Percentiles rank a stretch among this genome's conserved stretches.
These are phyloP conservation scores for Phania funesta DNA, from an alignment of 2,888 invertebrate species.

Conservation along the genomic window DNA sequence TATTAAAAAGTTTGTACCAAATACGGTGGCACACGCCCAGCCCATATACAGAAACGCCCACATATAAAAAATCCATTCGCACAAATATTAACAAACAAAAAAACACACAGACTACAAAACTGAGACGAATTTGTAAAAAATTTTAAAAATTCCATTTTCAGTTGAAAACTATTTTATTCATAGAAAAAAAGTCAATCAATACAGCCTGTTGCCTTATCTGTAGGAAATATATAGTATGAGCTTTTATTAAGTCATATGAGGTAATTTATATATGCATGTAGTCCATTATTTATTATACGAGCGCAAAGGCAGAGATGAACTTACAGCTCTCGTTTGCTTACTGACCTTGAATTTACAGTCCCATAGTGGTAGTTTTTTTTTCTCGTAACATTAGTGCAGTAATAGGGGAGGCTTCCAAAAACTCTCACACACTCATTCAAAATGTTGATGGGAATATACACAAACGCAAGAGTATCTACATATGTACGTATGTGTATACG, in stretches of 20 bases:
- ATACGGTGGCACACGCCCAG: slow-evolving; percentile 48
- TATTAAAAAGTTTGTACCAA: slow-evolving; percentile 33
- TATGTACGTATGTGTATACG: neutral
- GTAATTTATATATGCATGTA: slow-evolving; percentile 7
- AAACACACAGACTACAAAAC: neutral
- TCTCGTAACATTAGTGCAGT: neutral
- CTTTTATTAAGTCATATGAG: slow-evolving; percentile 6
- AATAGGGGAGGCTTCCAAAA: slow-evolving; percentile 12
- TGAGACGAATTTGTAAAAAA: slow-evolving; percentile 5
- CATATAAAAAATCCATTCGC: neutral
- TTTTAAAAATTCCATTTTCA: slow-evolving; percentile 15
- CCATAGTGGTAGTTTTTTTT: slow-evolving; percentile 1
- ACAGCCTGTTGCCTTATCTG: slow-evolving; percentile 59
- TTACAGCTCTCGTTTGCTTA: slow-evolving; percentile 37
- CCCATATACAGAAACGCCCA: slow-evolving; percentile 58
- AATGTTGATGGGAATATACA: neutral
- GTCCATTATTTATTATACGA: neutral
- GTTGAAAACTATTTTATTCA: neutral
- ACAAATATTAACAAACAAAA: neutral
- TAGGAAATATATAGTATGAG: neutral
- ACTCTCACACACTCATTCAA: neutral
- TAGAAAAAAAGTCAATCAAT: neutral
- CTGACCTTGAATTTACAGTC: slow-evolving; percentile 69
- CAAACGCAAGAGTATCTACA: too few relatives aligned
- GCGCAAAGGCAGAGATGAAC: too few relatives aligned